Percentiles rank a stretch among this genome's conserved stretches.
Conservation (phyloP, 2,113 vertebrate genomes). For the Neodon shergylaensis region DNA sequence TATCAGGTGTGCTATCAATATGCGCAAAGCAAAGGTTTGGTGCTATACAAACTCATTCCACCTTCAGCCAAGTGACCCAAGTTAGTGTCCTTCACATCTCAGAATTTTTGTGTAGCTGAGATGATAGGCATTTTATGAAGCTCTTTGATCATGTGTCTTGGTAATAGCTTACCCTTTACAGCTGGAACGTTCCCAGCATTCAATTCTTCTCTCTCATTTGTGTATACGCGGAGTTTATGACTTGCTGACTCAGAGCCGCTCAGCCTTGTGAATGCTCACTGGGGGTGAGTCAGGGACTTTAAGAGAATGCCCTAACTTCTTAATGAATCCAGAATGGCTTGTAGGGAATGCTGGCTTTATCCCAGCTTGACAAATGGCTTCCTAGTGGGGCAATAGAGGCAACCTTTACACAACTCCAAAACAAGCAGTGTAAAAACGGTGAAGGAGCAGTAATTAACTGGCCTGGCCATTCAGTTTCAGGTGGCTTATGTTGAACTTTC, state of each 20-base stretch:
- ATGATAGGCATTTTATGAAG: background rate
- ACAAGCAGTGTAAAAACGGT: background rate
- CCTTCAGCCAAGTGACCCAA: background rate
- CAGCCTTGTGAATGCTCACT: slow-evolving; percentile 20
- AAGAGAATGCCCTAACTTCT: slow-evolving; percentile 20
- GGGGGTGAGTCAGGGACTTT: slow-evolving; percentile 44
- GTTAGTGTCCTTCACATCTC: background rate
- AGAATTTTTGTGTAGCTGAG: background rate
- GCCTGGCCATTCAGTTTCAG: background rate
- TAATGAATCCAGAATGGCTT: slow-evolving; percentile 61
- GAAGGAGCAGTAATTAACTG: background rate
- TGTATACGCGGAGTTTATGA: slow-evolving; percentile 20
- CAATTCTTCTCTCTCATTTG: background rate
- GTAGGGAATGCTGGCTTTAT: background rate
- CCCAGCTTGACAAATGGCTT: slow-evolving; percentile 43
- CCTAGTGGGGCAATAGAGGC: background rate
- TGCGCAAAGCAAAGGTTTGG: fast-evolving
- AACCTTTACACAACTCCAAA: background rate
- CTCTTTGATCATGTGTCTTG: background rate
- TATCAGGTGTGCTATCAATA: fast-evolving
- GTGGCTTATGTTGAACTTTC: background rate
- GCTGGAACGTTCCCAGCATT: background rate
- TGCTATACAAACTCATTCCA: too few relatives aligned
- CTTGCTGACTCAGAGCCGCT: slow-evolving; percentile 57
- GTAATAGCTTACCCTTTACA: slow-evolving; percentile 24